Percentiles rank a stretch among this genome's conserved stretches.
phyloP scores from a whole-genome alignment of 2,888 invertebrate genomes.

The Furcula furcula region DNA sequence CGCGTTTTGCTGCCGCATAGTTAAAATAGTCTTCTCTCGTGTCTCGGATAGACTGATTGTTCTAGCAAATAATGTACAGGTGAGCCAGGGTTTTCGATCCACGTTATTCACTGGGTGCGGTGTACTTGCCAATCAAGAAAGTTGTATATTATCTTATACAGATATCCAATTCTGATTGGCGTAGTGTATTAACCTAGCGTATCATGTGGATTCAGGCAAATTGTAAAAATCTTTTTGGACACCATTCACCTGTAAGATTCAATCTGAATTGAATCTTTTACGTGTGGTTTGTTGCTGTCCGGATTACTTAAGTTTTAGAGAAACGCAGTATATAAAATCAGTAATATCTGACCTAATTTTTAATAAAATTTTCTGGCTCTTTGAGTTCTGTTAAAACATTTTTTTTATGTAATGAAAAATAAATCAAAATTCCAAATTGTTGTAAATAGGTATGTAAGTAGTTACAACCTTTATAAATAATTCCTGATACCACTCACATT shows the following conservation, averaged over 20 bases:
- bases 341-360: background rate
- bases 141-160: constrained; percentile 18
- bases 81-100: constrained; percentile 44
- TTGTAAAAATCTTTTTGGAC: constrained; percentile 46
- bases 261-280: constrained; percentile 56
- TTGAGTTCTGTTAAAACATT: constrained; percentile 1
- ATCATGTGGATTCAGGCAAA: constrained; percentile 52
- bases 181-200: constrained; percentile 36
- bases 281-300: constrained; percentile 50
- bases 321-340: constrained; percentile 11
- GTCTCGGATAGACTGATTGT: constrained; percentile 68
- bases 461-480: background rate
- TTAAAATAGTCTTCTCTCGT: constrained; percentile 58
- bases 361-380: background rate
- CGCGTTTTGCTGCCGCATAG: constrained; percentile 37
- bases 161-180: constrained; percentile 31
- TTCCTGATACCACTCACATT: background rate
- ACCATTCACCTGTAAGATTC: constrained; percentile 62
- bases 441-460: constrained; percentile 13
- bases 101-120: constrained; percentile 43
- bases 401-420: constrained; percentile 14
- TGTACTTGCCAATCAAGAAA: constrained; percentile 25
- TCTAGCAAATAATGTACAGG: constrained; percentile 50
- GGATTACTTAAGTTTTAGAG: constrained; percentile 9
- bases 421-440: constrained; percentile 38